Conservation (phyloP, 2,797 vertebrate species). For the Discoglossus pictus region DNA sequence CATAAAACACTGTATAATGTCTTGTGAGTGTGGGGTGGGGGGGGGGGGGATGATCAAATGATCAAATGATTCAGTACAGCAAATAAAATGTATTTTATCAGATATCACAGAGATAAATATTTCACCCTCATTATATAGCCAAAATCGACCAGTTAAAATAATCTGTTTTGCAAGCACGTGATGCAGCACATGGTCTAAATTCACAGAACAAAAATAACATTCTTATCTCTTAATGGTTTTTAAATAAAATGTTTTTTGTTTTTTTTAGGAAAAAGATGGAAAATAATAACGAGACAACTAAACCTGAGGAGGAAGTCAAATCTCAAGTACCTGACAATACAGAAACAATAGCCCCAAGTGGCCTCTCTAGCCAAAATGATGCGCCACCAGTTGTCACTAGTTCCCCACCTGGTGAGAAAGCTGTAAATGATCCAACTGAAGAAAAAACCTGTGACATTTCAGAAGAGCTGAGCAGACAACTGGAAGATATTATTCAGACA, state of each 20-base stretch:
- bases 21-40: no score
- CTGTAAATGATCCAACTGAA: neutral
- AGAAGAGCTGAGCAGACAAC: conserved; percentile 76
- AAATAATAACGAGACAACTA: conserved; percentile 61
- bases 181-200: no score
- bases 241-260: neutral
- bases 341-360: conserved; percentile 37
- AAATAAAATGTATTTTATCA: no score
- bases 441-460: conserved; percentile 63
- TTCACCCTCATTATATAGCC: no score
- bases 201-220: no score
- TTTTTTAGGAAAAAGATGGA: conserved; percentile 74
- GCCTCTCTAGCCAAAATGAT: conserved; percentile 47
- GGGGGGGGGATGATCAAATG: no score
- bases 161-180: no score
- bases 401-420: neutral
- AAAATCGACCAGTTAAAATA: no score
- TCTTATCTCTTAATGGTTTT: no score
- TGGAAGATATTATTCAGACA: conserved; percentile 86
- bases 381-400: conserved; percentile 49
- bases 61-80: no score
- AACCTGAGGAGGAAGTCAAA: conserved; percentile 51
- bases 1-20: no score
- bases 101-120: no score
- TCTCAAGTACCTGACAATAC: conserved; percentile 17